phyloP scores from a whole-genome alignment of 2,888 invertebrate genomes.

The Leptopilina myrica region DNA sequence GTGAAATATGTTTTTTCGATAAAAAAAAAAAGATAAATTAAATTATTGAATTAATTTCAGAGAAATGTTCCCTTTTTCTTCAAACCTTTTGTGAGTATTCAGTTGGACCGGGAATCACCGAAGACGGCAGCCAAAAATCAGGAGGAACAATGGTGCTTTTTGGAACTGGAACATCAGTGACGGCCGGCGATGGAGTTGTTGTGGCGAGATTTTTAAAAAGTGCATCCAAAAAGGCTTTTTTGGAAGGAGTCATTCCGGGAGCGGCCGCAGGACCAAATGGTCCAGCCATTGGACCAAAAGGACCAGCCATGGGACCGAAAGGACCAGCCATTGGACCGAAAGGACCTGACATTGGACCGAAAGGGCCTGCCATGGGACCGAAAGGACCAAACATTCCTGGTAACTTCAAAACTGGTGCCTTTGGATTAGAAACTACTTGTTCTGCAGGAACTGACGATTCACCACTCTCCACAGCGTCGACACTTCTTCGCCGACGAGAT shows the following conservation, averaged over 20 bases:
- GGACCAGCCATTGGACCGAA: slow-evolving; percentile 48
- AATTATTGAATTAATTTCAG: too few species aligned
- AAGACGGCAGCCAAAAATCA: slow-evolving; percentile 69
- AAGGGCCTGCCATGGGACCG: background rate
- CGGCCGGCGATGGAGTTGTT: slow-evolving; percentile 58
- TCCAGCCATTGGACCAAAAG: slow-evolving; percentile 62
- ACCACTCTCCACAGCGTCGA: background rate
- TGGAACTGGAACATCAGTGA: slow-evolving; percentile 60
- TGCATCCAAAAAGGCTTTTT: slow-evolving; percentile 69
- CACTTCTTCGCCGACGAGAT: slow-evolving; percentile 10
- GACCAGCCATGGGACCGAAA: slow-evolving; percentile 51
- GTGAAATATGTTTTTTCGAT: too few species aligned
- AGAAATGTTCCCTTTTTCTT: background rate
- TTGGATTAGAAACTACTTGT: background rate
- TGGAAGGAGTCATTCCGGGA: slow-evolving; percentile 65
- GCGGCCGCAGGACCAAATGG: slow-evolving; percentile 63
- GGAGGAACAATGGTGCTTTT: slow-evolving; percentile 72
- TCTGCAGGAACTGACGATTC: slow-evolving; percentile 3
- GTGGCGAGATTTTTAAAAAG: slow-evolving; percentile 68
- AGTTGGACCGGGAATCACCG: slow-evolving; percentile 64
- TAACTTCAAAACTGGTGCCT: slow-evolving; percentile 45
- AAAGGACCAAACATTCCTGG: slow-evolving; percentile 58
- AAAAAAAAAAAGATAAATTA: too few species aligned
- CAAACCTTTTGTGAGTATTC: slow-evolving; percentile 66
- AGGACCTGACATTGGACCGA: slow-evolving; percentile 39